Evolutionary conservation across 2,113 vertebrate genomes (phyloP), one percentile per base, ranked within the genome.

Genomic region (Oncorhynchus nerka): DNA sequence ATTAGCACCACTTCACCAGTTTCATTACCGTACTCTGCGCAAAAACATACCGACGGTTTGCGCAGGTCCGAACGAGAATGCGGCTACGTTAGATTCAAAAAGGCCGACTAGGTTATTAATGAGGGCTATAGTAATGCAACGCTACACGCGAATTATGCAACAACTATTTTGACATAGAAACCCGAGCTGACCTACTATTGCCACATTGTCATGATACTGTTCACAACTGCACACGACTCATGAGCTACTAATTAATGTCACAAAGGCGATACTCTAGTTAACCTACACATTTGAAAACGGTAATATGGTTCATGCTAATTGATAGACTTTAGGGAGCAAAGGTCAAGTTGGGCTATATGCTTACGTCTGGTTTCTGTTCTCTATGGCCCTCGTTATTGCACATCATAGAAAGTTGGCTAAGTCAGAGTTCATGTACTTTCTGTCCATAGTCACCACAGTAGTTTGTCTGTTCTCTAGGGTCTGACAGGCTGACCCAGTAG

Each of bases 81-180:
- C 59, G 51, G 51, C 51, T 55, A 19, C 51, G 4, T 55, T 55
- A 1, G 12, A 55, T 55, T 55, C 4, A 55, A 19, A 45, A 45
- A 3, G 9, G 39, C 39, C 2, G 39, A 45, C 22, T 26, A 26
- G 57, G 4, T 57, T 55, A 69, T 70, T 71, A 5, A 78, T 65
- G 55, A 71, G 55, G 62, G 48, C 57, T 71, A 74, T 71, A 74
- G 69, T 68, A 71, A 81, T 45, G 62, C 30, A 79, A 78, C 74
- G 68, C 78, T 19, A 20, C 51, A 45, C 20, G 62, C 48, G 79
- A 75, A 81, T 78, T 30, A 69, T 77, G 45, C 68, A 57, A 73
- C 4, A 88, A 83, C 84, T 88, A 76, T 87, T 90, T 88, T 77
- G 73, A 75, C 73, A 71, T 74, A n/a, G 81, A 75, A 85, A 88